Percentiles rank a stretch among this genome's conserved stretches.
Evolutionary conservation across 2,888 invertebrate species (phyloP).

Genomic region (Pasiphila rectangulata): DNA sequence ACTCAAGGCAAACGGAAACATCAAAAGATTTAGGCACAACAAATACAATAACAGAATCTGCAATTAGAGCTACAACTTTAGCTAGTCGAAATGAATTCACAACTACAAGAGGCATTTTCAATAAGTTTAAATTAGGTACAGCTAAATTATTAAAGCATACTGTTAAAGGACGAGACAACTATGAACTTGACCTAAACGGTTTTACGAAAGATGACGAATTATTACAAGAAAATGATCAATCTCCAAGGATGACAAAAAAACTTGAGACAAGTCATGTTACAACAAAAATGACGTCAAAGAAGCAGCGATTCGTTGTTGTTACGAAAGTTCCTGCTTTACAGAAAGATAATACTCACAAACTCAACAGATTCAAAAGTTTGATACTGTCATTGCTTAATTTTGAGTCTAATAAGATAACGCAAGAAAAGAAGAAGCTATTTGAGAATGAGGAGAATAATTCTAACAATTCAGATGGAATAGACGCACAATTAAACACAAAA

Average conservation of each 20-base stretch:
- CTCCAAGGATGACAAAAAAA: no score
- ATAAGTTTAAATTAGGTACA: constrained; percentile 9
- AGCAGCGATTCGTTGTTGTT: background rate
- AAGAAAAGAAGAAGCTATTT: background rate
- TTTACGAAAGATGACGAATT: background rate
- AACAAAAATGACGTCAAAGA: no score
- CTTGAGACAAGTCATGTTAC: no score
- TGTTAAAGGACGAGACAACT: background rate
- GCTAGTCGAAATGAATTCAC: background rate
- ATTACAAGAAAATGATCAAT: no score
- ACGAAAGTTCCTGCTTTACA: background rate
- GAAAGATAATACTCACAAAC: background rate
- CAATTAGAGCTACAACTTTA: no score
- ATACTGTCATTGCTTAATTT: background rate
- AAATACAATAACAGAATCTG: background rate
- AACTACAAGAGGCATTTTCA: constrained; percentile 1
- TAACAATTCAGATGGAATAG: background rate
- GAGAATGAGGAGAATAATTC: background rate
- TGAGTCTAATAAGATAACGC: background rate
- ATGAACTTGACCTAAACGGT: background rate
- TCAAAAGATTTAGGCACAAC: background rate
- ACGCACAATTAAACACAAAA: no score
- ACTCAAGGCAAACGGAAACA: no score
- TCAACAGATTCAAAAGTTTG: background rate
- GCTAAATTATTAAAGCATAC: constrained; percentile 2